Evolutionary conservation across 2,888 invertebrate genomes (phyloP), one percentile per base, ranked within the genome.

Genomic region (Tolmerus cingulatus): DNA sequence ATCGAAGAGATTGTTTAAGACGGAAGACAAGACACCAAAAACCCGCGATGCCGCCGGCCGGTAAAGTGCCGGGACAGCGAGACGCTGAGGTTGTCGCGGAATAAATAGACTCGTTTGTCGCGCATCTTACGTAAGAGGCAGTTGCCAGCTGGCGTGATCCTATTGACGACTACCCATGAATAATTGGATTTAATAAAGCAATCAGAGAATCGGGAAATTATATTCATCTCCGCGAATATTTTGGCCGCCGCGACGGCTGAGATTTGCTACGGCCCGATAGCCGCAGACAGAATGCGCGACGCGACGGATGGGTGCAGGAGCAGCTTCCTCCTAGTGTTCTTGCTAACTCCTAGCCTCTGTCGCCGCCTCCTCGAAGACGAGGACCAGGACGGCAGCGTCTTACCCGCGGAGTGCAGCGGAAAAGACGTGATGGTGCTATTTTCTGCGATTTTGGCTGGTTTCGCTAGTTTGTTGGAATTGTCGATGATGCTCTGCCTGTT

Each of bases 181-280:
- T 88, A 88, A 88, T 88, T 88, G 88, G 87, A 88, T 88, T 88
- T 88, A 88, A 88, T 88, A 88, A 88, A 88, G 88, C 88, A 87
- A 88, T 88, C 88, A 87, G 86, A 87, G 88, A 86, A 86, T 88
- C 81, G 86, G 87, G 84, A 84, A 84, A 84, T 84, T 84, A 84
- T 84, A 66, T 84, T 84, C 74, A 86, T 76, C 86, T 74, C 43
- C 34, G 2, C 19, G 40, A 51, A 86, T 74, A 74, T 86, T 86
- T 86, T 86, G 74, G 86, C 86, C 30, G 76, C 14, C 74, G 23
- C 66, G 66, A 66, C 66, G 76, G 23, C 74, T 40, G 16, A 74
- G 74, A 86, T 86, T 76, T 86, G 76, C 76, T 74, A 46, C 51
- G 74, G 66, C 9, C 66, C 66, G 66, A 66, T 66, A 27, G 19